Conservation (phyloP, 2,797 vertebrate genomes). For the Hippopotamyrus pictus region DNA sequence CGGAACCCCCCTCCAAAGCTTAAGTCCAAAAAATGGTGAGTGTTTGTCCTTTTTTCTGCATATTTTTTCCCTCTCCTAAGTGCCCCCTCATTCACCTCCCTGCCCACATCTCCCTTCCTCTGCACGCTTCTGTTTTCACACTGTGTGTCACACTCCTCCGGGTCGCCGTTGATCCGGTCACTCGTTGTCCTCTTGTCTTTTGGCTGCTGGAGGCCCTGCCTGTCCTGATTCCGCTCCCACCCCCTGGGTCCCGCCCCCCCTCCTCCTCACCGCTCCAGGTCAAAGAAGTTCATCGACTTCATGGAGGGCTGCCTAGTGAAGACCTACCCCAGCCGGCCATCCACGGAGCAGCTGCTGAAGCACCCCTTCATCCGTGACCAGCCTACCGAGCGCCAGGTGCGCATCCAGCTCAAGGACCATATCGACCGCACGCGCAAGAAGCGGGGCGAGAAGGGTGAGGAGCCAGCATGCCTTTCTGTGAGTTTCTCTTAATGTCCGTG, state of each 20-base stretch:
- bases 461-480: not conserved
- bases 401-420: slow-evolving; percentile 91
- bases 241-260: not conserved
- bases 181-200: not conserved
- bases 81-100: not conserved
- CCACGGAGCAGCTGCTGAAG: slow-evolving; percentile 86
- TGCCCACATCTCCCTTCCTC: slow-evolving; percentile 19
- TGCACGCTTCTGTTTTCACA: not conserved
- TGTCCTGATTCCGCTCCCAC: not conserved
- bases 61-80: not conserved
- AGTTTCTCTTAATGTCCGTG: not conserved
- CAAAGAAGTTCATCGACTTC: slow-evolving; percentile 90
- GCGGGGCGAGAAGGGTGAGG: slow-evolving; percentile 79
- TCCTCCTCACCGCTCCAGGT: slow-evolving; percentile 56
- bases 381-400: slow-evolving; percentile 85
- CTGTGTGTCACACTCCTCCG: not conserved
- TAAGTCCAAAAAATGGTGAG: slow-evolving; percentile 93
- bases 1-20: slow-evolving; percentile 88
- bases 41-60: slow-evolving; percentile 6
- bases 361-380: slow-evolving; percentile 89
- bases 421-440: slow-evolving; percentile 88
- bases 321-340: slow-evolving; percentile 79
- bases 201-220: not conserved
- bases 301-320: slow-evolving; percentile 90
- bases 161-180: not conserved